Evolutionary conservation across 2,113 vertebrate genomes (phyloP).

Genomic region (Scartelaos histophorus): DNA sequence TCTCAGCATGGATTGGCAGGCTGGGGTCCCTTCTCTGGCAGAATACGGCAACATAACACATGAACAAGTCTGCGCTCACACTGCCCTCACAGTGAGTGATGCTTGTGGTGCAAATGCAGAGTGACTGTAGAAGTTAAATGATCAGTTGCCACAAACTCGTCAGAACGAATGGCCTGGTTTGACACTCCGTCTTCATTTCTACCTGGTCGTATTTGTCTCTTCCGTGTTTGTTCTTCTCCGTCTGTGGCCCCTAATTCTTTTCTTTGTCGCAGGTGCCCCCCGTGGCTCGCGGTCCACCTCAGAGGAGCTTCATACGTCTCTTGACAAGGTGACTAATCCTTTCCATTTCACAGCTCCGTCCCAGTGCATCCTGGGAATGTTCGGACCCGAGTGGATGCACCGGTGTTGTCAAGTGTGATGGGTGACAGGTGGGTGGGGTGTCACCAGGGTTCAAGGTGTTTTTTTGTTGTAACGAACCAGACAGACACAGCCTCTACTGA

Average conservation of each 20-base stretch:
- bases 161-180: background rate
- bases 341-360: conserved; percentile 71
- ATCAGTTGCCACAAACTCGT: conserved; percentile 16
- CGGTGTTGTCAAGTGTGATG: conserved; percentile 28
- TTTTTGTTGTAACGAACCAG: conserved; percentile 55
- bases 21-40: conserved; percentile 51
- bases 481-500: conserved; percentile 34
- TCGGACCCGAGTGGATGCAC: conserved; percentile 19
- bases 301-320: conserved; percentile 66
- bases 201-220: conserved; percentile 24
- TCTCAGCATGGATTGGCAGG: conserved; percentile 10
- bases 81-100: conserved; percentile 34
- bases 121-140: conserved; percentile 23
- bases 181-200: conserved; percentile 52
- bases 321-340: conserved; percentile 79
- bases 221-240: conserved; percentile 15
- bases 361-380: conserved; percentile 54
- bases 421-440: conserved; percentile 62
- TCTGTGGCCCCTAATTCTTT: conserved; percentile 40
- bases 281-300: conserved; percentile 64
- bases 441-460: conserved; percentile 61
- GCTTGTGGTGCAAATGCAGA: conserved; percentile 31
- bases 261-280: conserved; percentile 39
- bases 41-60: conserved; percentile 48
- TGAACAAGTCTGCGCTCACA: conserved; percentile 48